Base-by-base conservation (phyloP, 2,113 vertebrate genomes). In the Puffinus mauretanicus region DNA sequence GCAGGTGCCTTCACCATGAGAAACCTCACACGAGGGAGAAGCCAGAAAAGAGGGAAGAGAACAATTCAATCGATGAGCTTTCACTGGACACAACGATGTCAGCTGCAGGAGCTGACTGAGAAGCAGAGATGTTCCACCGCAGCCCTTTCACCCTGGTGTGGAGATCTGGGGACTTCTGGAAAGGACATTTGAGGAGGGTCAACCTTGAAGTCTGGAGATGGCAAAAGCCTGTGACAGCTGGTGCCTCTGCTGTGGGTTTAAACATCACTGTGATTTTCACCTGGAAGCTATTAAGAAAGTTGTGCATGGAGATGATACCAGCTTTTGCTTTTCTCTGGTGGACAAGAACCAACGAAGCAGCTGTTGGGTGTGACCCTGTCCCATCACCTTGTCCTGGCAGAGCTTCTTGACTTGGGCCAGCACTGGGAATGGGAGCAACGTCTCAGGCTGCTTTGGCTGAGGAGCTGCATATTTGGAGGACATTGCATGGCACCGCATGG, bases 311-410 rank as follows among this genome's bases (percentile, higher is more conserved):
- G 57, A 22, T 38, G 5, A 60, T 71, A 54, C 14, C 46, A 47
- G 32, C 25, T 52, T 47, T 22, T 1, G 1, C 11, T 61, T 76
- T 89, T 29, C 44, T 84, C 40, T 78, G 47, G 44, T 11, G 22
- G n/a, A 52, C 12, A 47, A 55, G n/a, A 70, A 6, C 42, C 2
- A 6, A 65, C 25, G 78, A 78, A 78, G 27, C 34, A 54, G 13
- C 6, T 0, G 0, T 25, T 0, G 0, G 6, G 32, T 75, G n/a
- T 58, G 72, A 18, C 0, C 2, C 8, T 55, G 29, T 7, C 52
- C 30, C 14, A 16, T 80, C 44, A 10, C 26, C 46, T 51, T 81
- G 36, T 66, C 54, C 38, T 80, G 44, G 11, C 30, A 57, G 49
- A 72, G 9, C 47, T 66, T 34, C 49, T 42, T 72, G 47, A 13